Conservation (phyloP, 2,113 vertebrate species). For the Herpailurus yagouaroundi region DNA sequence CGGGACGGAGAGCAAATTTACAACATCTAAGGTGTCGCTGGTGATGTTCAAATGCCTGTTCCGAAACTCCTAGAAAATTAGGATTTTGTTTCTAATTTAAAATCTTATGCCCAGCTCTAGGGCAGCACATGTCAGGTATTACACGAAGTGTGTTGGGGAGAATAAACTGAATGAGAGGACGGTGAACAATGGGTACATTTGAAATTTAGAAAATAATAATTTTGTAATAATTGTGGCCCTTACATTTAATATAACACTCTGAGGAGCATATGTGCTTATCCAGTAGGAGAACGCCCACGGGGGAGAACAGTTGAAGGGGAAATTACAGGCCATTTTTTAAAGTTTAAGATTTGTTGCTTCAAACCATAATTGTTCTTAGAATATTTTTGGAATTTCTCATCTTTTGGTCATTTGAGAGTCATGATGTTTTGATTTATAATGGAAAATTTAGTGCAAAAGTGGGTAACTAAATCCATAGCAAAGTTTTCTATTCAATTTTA, state of each 20-base stretch:
- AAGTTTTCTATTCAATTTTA: slow-evolving; percentile 75
- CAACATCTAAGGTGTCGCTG: slow-evolving; percentile 53
- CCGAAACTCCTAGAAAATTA: slow-evolving; percentile 69
- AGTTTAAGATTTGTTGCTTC: slow-evolving; percentile 67
- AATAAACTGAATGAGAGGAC: slow-evolving; percentile 70
- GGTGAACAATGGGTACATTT: slow-evolving; percentile 44
- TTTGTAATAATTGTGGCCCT: slow-evolving; percentile 69
- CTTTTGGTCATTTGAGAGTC: slow-evolving; percentile 62
- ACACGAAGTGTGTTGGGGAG: slow-evolving; percentile 65
- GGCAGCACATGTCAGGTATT: slow-evolving; percentile 53
- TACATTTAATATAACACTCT: slow-evolving; percentile 1
- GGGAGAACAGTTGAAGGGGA: slow-evolving; percentile 53
- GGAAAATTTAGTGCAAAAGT: slow-evolving; percentile 71
- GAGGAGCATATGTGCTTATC: slow-evolving; percentile 51
- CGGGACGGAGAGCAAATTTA: slow-evolving; percentile 12
- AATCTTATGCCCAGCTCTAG: slow-evolving; percentile 54
- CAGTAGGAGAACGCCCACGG: slow-evolving; percentile 71
- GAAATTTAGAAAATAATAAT: slow-evolving; percentile 60
- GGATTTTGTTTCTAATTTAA: slow-evolving; percentile 75
- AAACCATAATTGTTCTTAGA: slow-evolving; percentile 70
- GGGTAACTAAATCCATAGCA: slow-evolving; percentile 71
- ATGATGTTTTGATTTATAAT: slow-evolving; percentile 67
- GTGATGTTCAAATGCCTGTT: slow-evolving; percentile 47
- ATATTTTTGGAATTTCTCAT: slow-evolving; percentile 65
- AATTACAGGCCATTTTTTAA: slow-evolving; percentile 53